Evolutionary conservation across 2,797 vertebrate genomes (phyloP), one percentile per base, ranked within the genome.

Genomic region (Hypotaenidia philippensis): DNA sequence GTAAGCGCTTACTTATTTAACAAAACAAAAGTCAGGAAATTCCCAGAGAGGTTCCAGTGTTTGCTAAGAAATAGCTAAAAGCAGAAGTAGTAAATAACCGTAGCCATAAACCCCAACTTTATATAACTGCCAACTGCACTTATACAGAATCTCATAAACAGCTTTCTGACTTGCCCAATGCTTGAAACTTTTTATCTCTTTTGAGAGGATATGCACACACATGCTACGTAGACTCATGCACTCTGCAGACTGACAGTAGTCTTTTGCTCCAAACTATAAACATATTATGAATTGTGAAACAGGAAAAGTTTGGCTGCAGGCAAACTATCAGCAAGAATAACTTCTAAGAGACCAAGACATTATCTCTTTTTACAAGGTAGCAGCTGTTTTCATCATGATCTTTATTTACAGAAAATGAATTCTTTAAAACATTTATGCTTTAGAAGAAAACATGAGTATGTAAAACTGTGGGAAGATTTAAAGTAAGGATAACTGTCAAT

Each of bases 251-350:
- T 89, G 75, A 90, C 69, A 78, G 47, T 52, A 89, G 76, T n/a
- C 34, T 61, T 76, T 88, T 61, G 59, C 82, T 92, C 32, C n/a
- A 49, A 81, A 91, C 38, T 63, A 69, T 60, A 93, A 93, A 91
- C 79, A 40, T 50, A 71, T 53, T 60, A 77, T n/a, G 47, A 83
- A 87, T 76, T 78, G 82, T 52, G 87, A 91, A 94, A 85, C 11
- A 61, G 34, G 23, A 82, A 89, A 92, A 89, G 64, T 91, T 71
- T 87, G 57, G 81, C 87, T 91, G 49, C 61, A 91, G 91, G 92
- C 82, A 86, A 95, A 87, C 64, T 81, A 96, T 38, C 82, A 81
- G 75, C 56, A 64, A 83, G 50, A 61, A 22, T n/a, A 94, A 90
- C 59, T 85, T 95, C 75, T 87, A 27, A 60, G 71, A 90, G 88